phyloP scores from a whole-genome alignment of 2,113 vertebrate species.

The Dendrocopos noguchii region DNA sequence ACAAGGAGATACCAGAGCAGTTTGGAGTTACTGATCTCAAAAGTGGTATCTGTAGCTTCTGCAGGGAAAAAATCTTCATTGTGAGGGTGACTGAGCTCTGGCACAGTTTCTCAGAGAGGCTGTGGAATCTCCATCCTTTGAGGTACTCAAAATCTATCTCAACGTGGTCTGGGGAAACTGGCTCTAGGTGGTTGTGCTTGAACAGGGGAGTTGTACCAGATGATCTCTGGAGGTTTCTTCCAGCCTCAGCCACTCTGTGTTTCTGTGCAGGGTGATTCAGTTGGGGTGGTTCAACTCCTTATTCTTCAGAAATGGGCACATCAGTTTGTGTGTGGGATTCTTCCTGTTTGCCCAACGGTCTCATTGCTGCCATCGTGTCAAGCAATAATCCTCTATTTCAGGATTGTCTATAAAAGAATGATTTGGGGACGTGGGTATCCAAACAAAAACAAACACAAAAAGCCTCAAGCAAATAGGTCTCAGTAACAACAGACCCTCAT shows the following conservation, averaged over 20 bases:
- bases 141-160: background rate
- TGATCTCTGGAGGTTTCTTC: background rate
- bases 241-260: background rate
- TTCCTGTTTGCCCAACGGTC: background rate
- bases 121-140: background rate
- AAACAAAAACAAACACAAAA: background rate
- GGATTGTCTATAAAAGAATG: background rate
- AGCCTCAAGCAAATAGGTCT: background rate
- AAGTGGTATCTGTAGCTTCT: background rate
- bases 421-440: background rate
- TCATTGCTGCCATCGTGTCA: background rate
- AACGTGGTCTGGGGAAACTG: background rate
- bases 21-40: background rate
- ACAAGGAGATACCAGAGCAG: accelerated
- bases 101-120: background rate
- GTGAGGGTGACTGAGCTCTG: background rate
- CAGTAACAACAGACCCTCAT: background rate
- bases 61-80: background rate
- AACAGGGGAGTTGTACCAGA: background rate
- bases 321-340: background rate
- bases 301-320: background rate
- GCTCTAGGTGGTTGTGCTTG: background rate
- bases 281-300: background rate
- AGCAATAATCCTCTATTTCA: background rate
- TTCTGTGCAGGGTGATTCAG: background rate